Conservation (phyloP, 2,888 invertebrate genomes). For the Lacanobia wlatinum region DNA sequence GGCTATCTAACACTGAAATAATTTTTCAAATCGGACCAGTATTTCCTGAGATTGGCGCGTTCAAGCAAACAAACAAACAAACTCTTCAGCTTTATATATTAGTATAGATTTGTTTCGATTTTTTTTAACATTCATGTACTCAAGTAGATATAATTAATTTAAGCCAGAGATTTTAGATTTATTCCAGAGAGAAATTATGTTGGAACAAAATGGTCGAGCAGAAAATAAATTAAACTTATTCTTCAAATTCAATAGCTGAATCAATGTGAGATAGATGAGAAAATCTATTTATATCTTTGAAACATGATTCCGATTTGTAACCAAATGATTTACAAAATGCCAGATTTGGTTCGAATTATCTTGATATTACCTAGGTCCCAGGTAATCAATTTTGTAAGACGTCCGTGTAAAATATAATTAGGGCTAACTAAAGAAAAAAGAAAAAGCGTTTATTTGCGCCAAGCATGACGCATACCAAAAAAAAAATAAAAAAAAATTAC, state of each 20-base stretch:
- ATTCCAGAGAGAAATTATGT: not conserved
- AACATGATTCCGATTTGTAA: not conserved
- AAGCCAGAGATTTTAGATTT: not conserved
- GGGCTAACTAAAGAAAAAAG: too few relatives aligned
- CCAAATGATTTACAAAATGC: not conserved
- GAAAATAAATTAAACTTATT: slow-evolving; percentile 11
- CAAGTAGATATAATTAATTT: not conserved
- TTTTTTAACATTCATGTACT: too few relatives aligned
- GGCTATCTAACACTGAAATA: too few relatives aligned
- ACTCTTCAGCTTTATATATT: too few relatives aligned
- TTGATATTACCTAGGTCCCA: not conserved
- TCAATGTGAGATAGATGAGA: slow-evolving; percentile 10
- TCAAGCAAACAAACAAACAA: too few relatives aligned
- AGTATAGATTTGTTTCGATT: too few relatives aligned
- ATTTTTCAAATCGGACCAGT: too few relatives aligned
- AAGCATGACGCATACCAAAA: too few relatives aligned
- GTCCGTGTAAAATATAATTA: too few relatives aligned
- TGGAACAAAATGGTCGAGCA: not conserved
- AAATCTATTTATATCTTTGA: slow-evolving; percentile 6
- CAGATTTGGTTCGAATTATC: not conserved
- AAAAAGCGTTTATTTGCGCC: too few relatives aligned
- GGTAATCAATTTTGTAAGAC: not conserved
- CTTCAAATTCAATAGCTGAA: slow-evolving; percentile 11
- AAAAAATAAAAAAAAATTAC: too few relatives aligned
- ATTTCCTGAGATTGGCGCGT: too few relatives aligned